Conservation (phyloP, 2,113 vertebrate species). For the Calonectris borealis region DNA sequence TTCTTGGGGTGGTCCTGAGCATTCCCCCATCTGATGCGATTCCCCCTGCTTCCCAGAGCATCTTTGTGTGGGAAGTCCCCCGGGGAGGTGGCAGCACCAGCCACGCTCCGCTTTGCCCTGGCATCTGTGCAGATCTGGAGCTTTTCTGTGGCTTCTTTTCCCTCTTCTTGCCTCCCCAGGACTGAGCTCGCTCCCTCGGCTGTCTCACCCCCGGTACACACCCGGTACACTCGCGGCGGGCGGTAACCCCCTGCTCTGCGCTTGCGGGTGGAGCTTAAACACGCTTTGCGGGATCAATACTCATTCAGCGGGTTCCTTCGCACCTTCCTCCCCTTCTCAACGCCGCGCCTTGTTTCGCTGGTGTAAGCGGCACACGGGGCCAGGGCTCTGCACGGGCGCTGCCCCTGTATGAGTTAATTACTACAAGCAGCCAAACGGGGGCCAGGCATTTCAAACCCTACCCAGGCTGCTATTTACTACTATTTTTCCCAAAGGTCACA, state of each 20-base stretch:
- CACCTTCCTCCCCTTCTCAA: background rate
- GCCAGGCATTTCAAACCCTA: background rate
- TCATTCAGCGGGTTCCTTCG: background rate
- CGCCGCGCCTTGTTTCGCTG: background rate
- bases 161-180: background rate
- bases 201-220: no score
- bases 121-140: background rate
- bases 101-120: background rate
- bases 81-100: background rate
- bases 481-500: background rate
- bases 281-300: background rate
- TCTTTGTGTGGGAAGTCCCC: background rate
- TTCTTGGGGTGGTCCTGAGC: background rate
- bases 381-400: background rate
- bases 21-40: background rate
- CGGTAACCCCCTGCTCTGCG: background rate
- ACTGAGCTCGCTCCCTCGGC: rapidly evolving
- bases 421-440: background rate
- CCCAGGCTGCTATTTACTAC: background rate
- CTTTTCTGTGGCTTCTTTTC: background rate
- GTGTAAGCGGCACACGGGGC: background rate
- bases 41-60: background rate
- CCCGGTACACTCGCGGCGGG: rapidly evolving
- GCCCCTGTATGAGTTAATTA: background rate
- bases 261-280: background rate